Evolutionary conservation across 2,888 invertebrate species (phyloP).

Genomic region (Pollenia angustigena): DNA sequence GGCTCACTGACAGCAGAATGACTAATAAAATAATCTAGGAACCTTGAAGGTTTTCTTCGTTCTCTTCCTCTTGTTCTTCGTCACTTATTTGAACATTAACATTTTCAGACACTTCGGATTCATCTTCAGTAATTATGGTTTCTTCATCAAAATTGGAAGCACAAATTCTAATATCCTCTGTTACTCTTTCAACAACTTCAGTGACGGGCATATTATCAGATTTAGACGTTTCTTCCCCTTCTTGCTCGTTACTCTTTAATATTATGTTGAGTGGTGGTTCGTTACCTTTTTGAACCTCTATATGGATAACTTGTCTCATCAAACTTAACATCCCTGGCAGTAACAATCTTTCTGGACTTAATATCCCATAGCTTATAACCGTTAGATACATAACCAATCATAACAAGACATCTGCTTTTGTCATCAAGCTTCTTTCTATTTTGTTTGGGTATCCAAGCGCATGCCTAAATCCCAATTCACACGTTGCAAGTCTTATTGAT

Average conservation of each 20-base stretch:
- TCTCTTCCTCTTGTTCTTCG: background rate
- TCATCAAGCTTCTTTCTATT: conserved; percentile 8
- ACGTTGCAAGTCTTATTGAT: too few species aligned
- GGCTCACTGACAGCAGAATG: conserved; percentile 6
- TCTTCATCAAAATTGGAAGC: too few species aligned
- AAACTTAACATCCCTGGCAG: conserved; percentile 32
- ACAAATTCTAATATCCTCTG: background rate
- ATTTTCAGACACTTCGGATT: background rate
- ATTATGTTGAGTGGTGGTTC: background rate
- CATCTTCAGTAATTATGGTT: too few species aligned
- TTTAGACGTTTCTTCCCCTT: background rate
- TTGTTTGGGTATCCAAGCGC: conserved; percentile 22
- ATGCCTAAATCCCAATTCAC: too few species aligned
- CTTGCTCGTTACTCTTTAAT: conserved; percentile 9
- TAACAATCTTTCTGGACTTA: background rate
- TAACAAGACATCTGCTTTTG: conserved; percentile 7
- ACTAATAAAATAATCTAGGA: background rate
- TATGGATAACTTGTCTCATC: conserved; percentile 6
- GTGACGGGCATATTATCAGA: background rate
- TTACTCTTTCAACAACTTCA: background rate
- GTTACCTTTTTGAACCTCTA: background rate
- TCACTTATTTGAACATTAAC: conserved; percentile 53
- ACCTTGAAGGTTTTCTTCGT: background rate
- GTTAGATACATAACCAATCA: conserved; percentile 11
- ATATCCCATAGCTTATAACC: conserved; percentile 27